Evolutionary conservation across 2,888 invertebrate genomes (phyloP), one percentile per base, ranked within the genome.

Genomic region (Cepaea hortensis): DNA sequence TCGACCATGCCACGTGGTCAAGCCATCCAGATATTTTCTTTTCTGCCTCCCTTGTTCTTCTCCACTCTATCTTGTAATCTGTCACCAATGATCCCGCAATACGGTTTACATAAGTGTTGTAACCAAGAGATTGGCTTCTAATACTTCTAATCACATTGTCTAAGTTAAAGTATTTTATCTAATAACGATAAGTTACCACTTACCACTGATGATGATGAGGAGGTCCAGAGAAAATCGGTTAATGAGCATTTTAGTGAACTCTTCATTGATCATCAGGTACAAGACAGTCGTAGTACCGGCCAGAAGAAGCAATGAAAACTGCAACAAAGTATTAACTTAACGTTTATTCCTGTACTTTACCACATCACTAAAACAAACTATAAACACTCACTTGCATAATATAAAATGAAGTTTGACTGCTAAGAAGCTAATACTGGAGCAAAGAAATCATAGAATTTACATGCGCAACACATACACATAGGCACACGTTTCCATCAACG

Each of bases 141-240:
- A 35, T 35, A 65, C 18, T 65, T 65, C 65, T 15, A 65, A 65
- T 65, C 18, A 15, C 65, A 65, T 2, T 65, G 65, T 15, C 65
- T 65, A 65, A 9, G 18, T 18, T 65, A 65, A 65, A 18, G 9
- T 9, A 65, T 65, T 15, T 35, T 35, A 35, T 35, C 35, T 35
- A 35, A 35, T 35, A 35, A 35, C 35, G 35, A 1, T 75, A 18
- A 48, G 3, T 75, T 0, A 76, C 18, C 50, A 76, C 76, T 15
- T 76, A 76, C 76, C 76, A 50, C 76, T 76, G 7, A 50, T 50
- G 4, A 76, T 76, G 15, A 76, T 76, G 50, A 76, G 18, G n/a
- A 76, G 0, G 5, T 76, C 76, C 5, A 50, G 3, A 5, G 3
- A 48, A 20, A 11, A 76, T 20, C 50, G 50, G 50, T 50, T 48